Percentiles rank a stretch among this genome's conserved stretches.
Conservation (phyloP, 53 echinoderm and acorn worm genomes). For the Stichopus horrens region DNA sequence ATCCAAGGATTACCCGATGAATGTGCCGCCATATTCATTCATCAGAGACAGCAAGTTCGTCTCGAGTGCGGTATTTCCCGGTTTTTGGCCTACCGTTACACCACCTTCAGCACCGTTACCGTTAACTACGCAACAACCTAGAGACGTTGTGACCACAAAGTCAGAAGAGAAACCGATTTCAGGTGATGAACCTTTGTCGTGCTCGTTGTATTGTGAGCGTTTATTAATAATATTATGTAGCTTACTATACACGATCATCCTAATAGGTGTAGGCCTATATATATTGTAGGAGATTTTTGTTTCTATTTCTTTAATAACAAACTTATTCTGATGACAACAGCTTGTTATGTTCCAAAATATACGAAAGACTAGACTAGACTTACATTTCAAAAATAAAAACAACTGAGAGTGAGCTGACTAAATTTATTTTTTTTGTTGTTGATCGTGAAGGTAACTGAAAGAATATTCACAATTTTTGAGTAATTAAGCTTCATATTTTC, state of each 20-base stretch:
- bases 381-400: neutral
- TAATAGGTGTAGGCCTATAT: too few relatives aligned
- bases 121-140: neutral
- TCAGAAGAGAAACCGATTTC: constrained; percentile 11
- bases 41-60: constrained; percentile 26
- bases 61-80: constrained; percentile 14
- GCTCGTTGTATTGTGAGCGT: too few relatives aligned
- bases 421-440: neutral
- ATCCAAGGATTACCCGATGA: constrained; percentile 10
- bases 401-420: neutral
- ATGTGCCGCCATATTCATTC: constrained; percentile 1
- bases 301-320: too few relatives aligned
- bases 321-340: too few relatives aligned
- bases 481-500: neutral
- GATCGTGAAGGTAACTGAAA: neutral
- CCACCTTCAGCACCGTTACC: neutral
- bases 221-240: too few relatives aligned
- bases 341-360: too few relatives aligned
- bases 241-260: neutral
- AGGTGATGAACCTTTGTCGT: neutral
- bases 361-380: too few relatives aligned
- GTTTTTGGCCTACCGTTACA: constrained; percentile 16
- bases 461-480: neutral
- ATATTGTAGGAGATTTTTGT: neutral
- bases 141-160: neutral